Percentiles rank a stretch among this genome's conserved stretches.
These are phyloP conservation scores for Drosophila prolongata DNA, from an alignment of 2,888 invertebrate genomes.

Conservation along the genomic window DNA sequence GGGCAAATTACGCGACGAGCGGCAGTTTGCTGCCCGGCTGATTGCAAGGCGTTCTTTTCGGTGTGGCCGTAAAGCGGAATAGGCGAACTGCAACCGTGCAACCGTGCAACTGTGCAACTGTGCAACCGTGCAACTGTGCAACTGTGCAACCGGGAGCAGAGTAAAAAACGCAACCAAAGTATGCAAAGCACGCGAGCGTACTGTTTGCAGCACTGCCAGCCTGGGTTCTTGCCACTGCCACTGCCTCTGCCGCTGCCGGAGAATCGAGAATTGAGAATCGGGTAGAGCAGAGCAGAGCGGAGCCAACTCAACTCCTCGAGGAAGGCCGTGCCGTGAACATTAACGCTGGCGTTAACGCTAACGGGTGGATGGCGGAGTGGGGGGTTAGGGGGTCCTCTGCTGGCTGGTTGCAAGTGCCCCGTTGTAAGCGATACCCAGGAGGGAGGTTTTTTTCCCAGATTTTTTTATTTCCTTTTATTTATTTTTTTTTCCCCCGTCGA, in stretches of 20 bases:
- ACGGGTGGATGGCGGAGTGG: slow-evolving; percentile 13
- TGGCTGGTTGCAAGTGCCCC: slow-evolving; percentile 76
- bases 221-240: slow-evolving; percentile 29
- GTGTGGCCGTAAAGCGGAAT: slow-evolving; percentile 2
- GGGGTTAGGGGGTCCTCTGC: slow-evolving; percentile 46
- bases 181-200: slow-evolving; percentile 83
- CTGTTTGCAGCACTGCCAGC: slow-evolving; percentile 61
- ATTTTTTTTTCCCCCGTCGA: slow-evolving; percentile 2
- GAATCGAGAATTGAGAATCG: slow-evolving; percentile 54
- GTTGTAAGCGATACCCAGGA: slow-evolving; percentile 78
- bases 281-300: slow-evolving; percentile 56
- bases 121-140: slow-evolving; percentile 17
- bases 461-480: slow-evolving; percentile 40
- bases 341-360: slow-evolving; percentile 56
- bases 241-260: slow-evolving; percentile 35
- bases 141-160: slow-evolving; percentile 27
- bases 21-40: slow-evolving; percentile 34
- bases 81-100: slow-evolving; percentile 21
- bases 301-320: slow-evolving; percentile 65
- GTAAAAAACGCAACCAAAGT: slow-evolving; percentile 82
- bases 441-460: slow-evolving; percentile 51
- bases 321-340: slow-evolving; percentile 64
- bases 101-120: slow-evolving; percentile 15
- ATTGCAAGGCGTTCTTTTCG: slow-evolving; percentile 9
- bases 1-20: slow-evolving; percentile 47